Evolutionary conservation across 2,113 vertebrate species (phyloP), one percentile per base, ranked within the genome.

Genomic region (Herpailurus yagouaroundi): DNA sequence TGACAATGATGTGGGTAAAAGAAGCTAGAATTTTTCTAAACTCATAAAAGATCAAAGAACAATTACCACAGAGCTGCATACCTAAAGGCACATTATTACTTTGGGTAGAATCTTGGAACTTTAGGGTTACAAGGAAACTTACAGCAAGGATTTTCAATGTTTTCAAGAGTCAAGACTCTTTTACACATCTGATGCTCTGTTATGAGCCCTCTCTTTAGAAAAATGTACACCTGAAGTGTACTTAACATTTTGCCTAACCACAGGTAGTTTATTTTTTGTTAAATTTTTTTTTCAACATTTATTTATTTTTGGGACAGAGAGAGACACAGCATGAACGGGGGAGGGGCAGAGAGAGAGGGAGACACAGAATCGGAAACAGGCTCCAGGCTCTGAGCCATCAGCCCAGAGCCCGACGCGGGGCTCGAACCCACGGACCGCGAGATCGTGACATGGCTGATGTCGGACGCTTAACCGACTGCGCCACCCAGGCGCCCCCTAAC

Each of bases 101-200:
- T 91, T 93, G 15, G 86, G 23, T 86, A 36, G 5, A 73, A 71
- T 63, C 29, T 89, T 95, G 25, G 13, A 79, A 81, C 4, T 21
- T 52, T 63, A 76, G 2, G 84, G 5, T 64, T 94, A 19, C 4
- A 81, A 50, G 27, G 76, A 85, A 76, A 89, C 3, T 55, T 86
- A 68, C 9, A 89, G 4, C 50, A 85, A 89, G 1, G 41, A 71
- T 90, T 77, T 94, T 23, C 73, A 94, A 95, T 25, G 1, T 89
- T 91, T 90, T 92, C 31, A 63, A 77, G 27, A 83, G 29, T 82
- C 15, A 80, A 97, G 41, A 79, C 9, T n/a, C 60, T 91, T 84
- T 86, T 60, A 18, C 90, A 9, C 13, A 83, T 74, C 1, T 81
- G 45, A 87, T 80, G 18, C 23, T 60, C 21, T 60, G 21, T 60